Conservation (phyloP, 2,888 invertebrate species). For the Drosophila siamana region DNA sequence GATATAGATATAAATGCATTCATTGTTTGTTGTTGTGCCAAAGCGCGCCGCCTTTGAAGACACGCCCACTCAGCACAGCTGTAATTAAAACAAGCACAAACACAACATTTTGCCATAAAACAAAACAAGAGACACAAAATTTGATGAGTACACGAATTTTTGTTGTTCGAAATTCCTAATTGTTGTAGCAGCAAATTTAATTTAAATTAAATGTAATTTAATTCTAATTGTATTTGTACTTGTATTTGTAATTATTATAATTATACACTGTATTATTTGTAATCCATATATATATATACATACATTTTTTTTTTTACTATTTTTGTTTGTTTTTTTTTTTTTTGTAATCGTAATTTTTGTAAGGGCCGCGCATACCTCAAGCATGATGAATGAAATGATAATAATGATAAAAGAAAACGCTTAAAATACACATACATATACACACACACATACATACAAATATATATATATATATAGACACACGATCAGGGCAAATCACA, state of each 20-base stretch:
- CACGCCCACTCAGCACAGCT: slow-evolving; percentile 59
- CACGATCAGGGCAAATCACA: slow-evolving; percentile 26
- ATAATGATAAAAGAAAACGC: slow-evolving; percentile 45
- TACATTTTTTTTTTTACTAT: slow-evolving; percentile 29
- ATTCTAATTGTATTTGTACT: slow-evolving; percentile 36
- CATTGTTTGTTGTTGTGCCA: slow-evolving; percentile 3
- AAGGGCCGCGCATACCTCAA: slow-evolving; percentile 57
- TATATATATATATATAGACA: slow-evolving; percentile 7
- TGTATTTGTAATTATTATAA: slow-evolving; percentile 27
- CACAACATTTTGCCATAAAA: slow-evolving; percentile 49
- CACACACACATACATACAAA: slow-evolving; percentile 7
- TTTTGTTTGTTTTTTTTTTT: slow-evolving; percentile 33
- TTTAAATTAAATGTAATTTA: slow-evolving; percentile 45
- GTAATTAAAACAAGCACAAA: slow-evolving; percentile 32
- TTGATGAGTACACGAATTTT: slow-evolving; percentile 19
- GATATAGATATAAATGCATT: not conserved
- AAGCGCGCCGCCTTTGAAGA: slow-evolving; percentile 66
- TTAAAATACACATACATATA: slow-evolving; percentile 35
- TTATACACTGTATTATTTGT: slow-evolving; percentile 27
- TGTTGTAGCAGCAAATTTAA: slow-evolving; percentile 77
- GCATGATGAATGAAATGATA: slow-evolving; percentile 11
- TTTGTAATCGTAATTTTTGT: slow-evolving; percentile 26
- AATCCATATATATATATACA: too few species aligned
- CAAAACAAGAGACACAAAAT: slow-evolving; percentile 7
- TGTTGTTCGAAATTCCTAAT: slow-evolving; percentile 66